phyloP scores from a whole-genome alignment of 2,888 invertebrate genomes.

The Heliconius hortense region DNA sequence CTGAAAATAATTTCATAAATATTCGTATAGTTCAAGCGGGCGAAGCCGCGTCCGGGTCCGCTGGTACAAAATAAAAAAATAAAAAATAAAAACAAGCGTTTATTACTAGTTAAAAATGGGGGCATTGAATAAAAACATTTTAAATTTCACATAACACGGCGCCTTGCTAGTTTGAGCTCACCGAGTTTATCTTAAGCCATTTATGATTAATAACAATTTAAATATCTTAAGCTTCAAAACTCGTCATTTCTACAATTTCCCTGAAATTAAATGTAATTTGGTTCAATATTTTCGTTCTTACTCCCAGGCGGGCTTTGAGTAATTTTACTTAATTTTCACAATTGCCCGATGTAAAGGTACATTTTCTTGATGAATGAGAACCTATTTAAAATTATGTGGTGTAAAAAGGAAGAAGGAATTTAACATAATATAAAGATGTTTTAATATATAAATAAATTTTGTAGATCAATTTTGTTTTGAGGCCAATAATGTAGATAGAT shows the following conservation, averaged over 20 bases:
- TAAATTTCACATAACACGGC: neutral
- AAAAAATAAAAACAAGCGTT: no score
- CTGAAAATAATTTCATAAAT: no score
- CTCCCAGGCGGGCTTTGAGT: conserved; percentile 4
- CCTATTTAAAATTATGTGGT: neutral
- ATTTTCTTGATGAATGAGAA: conserved; percentile 13
- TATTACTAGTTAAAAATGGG: no score
- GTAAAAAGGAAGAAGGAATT: no score
- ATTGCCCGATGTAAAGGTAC: conserved; percentile 4
- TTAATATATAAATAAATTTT: neutral
- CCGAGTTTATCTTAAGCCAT: conserved; percentile 33
- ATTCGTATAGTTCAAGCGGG: no score
- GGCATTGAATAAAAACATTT: neutral
- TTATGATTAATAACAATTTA: conserved; percentile 44
- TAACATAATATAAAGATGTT: neutral
- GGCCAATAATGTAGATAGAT: no score
- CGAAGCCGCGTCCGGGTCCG: no score
- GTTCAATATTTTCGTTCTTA: conserved; percentile 22
- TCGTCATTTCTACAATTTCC: conserved; percentile 20
- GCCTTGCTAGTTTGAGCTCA: neutral
- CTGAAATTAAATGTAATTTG: conserved; percentile 24
- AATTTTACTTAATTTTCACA: conserved; percentile 22
- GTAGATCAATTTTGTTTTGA: neutral
- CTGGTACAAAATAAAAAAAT: no score
- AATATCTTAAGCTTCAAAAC: conserved; percentile 5